Evolutionary conservation across 2,113 vertebrate species (phyloP), one percentile per base, ranked within the genome.

Genomic region (Merops nubicus): DNA sequence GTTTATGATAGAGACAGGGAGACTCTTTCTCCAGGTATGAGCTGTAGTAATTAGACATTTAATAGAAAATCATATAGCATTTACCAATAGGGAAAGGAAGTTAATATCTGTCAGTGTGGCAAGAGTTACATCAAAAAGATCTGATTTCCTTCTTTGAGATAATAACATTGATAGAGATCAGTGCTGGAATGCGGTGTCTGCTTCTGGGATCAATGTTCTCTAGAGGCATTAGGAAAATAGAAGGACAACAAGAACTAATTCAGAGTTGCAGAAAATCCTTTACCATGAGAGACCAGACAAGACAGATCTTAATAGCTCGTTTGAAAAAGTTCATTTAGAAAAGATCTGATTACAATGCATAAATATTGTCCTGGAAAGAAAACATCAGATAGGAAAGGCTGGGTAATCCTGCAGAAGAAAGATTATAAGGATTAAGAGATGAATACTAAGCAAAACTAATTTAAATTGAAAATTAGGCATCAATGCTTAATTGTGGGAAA

Each of bases 291-390:
- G 34, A 85, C 29, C 56, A 83, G 77, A 92, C 31, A 76, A 92
- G 68, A 53, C 31, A 83, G 40, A 65, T 34, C 54, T 60, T 56
- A 68, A 75, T 43, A 79, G 81, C 22, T 88, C 78, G 40, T 88
- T 76, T 93, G 48, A 64, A 94, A 91, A 93, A 85, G 51, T 68
- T 78, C 34, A 60, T 91, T 95, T 64, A 85, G 62, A 82, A 79
- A 91, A 88, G 4, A 88, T 76, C 34, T 79, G 26, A 95, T 79
- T 93, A 85, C 20, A n/a, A 15, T 56, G 43, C 12, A 72, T 47
- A 77, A 92, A 87, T 51, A 89, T 18, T 51, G 23, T 5, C 33
- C 43, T 79, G 69, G 34, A 79, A 89, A 87, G 68, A 78, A 92
- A 89, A 68, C 18, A 87, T 22, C 36, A 85, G 56, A 59, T 53